Conservation (phyloP, 1,140 invertebrate species). For the Muscidifurax raptorellus region DNA sequence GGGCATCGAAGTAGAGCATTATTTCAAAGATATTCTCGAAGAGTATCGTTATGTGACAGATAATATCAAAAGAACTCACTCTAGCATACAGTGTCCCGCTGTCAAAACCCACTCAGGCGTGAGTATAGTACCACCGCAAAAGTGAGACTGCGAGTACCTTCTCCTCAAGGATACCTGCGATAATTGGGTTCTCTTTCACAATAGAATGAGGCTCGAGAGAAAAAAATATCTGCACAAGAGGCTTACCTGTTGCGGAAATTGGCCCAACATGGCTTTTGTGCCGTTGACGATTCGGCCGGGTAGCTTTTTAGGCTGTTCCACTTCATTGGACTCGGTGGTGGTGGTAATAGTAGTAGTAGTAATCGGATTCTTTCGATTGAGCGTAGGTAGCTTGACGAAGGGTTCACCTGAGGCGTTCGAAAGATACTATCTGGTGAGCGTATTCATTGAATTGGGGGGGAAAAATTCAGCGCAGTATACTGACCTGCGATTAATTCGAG, state of each 20-base stretch:
- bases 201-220: neutral
- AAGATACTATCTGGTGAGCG: neutral
- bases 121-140: constrained; percentile 46
- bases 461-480: neutral
- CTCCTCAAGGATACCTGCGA: constrained; percentile 45
- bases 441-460: too few relatives aligned
- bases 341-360: too few relatives aligned
- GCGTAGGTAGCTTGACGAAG: neutral
- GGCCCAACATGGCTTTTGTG: constrained; percentile 22
- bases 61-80: neutral
- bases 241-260: constrained; percentile 49
- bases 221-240: neutral
- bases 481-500: constrained; percentile 5
- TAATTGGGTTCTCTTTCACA: neutral
- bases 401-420: neutral
- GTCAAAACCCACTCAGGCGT: constrained; percentile 38
- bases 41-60: too few relatives aligned
- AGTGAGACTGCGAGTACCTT: constrained; percentile 38
- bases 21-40: too few relatives aligned
- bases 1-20: too few relatives aligned
- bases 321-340: neutral
- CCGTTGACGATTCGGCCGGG: constrained; percentile 44
- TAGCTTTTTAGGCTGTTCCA: neutral
- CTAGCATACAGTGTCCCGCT: constrained; percentile 42
- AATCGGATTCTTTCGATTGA: neutral